These are phyloP conservation scores for Protobothrops mucrosquamatus DNA, from an alignment of 2,113 vertebrate genomes.

Conservation along the genomic window DNA sequence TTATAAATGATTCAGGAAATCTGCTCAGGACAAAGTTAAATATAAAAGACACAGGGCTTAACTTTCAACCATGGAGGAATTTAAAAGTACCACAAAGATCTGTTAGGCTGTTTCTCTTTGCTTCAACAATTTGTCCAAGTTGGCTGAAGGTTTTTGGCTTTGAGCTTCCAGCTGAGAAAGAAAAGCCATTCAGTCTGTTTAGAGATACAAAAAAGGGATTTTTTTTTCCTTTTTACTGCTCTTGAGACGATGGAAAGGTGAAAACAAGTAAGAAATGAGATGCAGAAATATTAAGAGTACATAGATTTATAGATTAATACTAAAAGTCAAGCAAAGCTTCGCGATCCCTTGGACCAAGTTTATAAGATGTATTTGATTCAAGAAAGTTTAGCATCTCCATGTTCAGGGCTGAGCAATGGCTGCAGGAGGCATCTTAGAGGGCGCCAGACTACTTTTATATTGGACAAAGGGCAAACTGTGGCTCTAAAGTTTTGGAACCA, in stretches of 20 bases:
- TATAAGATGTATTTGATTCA: neutral
- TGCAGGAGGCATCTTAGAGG: slow-evolving; percentile 18
- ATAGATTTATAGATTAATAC: slow-evolving; percentile 24
- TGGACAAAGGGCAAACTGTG: neutral
- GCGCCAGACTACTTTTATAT: neutral
- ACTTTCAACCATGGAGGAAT: slow-evolving; percentile 10
- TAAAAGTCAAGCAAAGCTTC: slow-evolving; percentile 13
- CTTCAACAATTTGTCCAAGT: slow-evolving; percentile 25
- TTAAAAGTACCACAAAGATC: slow-evolving; percentile 15
- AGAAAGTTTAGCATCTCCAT: slow-evolving; percentile 21
- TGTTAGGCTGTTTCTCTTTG: slow-evolving; percentile 20
- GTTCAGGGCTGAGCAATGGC: slow-evolving; percentile 21
- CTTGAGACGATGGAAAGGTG: slow-evolving; percentile 38
- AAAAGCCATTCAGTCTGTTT: slow-evolving; percentile 47
- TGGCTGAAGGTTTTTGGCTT: slow-evolving; percentile 31
- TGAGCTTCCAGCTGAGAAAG: slow-evolving; percentile 31
- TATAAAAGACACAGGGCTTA: slow-evolving; percentile 14
- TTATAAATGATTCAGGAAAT: slow-evolving; percentile 25
- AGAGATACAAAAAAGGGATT: neutral
- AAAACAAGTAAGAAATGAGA: slow-evolving; percentile 48
- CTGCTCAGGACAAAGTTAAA: slow-evolving; percentile 31
- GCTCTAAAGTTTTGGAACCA: neutral
- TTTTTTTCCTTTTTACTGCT: neutral
- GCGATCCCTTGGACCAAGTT: neutral
- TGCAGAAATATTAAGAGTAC: slow-evolving; percentile 48